Evolutionary conservation across 2,113 vertebrate species (phyloP), one percentile per base, ranked within the genome.

Genomic region (Entomyzon cyanotis): DNA sequence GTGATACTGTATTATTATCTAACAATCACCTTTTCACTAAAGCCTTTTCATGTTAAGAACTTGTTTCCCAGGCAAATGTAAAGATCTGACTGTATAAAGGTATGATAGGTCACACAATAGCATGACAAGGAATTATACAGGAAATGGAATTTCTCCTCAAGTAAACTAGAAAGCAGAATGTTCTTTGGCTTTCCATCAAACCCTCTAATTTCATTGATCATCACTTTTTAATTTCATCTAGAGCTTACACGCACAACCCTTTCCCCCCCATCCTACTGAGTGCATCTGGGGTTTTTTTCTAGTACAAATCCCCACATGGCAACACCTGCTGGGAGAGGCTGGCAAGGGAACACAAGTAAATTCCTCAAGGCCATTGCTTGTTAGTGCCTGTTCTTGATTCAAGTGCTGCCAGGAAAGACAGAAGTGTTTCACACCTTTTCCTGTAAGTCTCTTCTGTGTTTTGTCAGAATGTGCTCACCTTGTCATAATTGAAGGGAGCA

Each of bases 311-410:
- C 78, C 80, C 44, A 78, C 64, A 58, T 89, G 73, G 78, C 93
- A 96, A 93, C 96, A 97, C 95, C 96, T 96, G 59, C 68, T 95
- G 79, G 95, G 94, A 95, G 92, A 96, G 94, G 94, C 90, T 97
- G 95, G 95, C 95, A 96, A 94, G 64, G 89, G 90, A 97, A 97
- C 89, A 95, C 68, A 79, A 90, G 89, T 73, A 93, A 95, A 91
- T 97, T 97, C 96, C 96, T 97, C 68, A 68, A 94, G 97, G 95
- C 97, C 78, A 55, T 87, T 69, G 87, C 98, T 84, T 98, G 98
- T 97, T 97, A 67, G 87, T 97, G 94, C 97, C 94, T 98, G 98
- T 96, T 94, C 80, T 83, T 94, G 96, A 97, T 98, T 98, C 87
- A 95, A 97, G 97, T 97, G 90, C 67, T 97, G 97, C 97, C 97